Evolutionary conservation across 2,797 vertebrate genomes (phyloP).

Genomic region (Heliangelus exortis): DNA sequence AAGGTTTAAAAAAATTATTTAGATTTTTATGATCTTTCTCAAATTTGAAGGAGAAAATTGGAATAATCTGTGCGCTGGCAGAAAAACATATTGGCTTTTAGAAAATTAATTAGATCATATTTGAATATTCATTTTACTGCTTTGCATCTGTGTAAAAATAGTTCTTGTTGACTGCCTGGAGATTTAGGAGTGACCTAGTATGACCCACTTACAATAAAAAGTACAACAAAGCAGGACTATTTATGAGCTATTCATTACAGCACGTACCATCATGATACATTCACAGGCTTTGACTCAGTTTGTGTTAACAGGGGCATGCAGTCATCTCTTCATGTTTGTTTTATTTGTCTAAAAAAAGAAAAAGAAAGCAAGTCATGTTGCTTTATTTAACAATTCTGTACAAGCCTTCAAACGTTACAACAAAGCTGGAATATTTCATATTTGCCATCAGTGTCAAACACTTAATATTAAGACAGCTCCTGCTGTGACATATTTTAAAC

Average conservation of each 20-base stretch:
- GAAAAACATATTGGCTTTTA: conserved; percentile 59
- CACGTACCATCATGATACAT: neutral
- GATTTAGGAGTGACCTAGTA: conserved; percentile 60
- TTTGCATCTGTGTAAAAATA: conserved; percentile 69
- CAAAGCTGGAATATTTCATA: conserved; percentile 67
- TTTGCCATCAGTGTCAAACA: conserved; percentile 59
- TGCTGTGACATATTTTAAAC: conserved; percentile 66
- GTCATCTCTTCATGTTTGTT: neutral
- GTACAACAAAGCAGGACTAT: conserved; percentile 30
- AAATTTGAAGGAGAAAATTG: conserved; percentile 59
- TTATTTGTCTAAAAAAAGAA: conserved; percentile 12
- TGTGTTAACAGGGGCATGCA: neutral
- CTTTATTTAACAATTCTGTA: conserved; percentile 51
- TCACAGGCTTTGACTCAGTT: conserved; percentile 8
- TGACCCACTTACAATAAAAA: conserved; percentile 50
- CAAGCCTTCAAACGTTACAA: conserved; percentile 26
- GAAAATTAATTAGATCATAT: conserved; percentile 74
- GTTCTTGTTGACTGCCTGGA: conserved; percentile 63
- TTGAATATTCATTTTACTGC: conserved; percentile 74
- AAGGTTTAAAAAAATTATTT: neutral
- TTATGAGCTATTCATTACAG: conserved; percentile 37
- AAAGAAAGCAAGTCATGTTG: neutral
- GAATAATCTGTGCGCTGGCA: conserved; percentile 49
- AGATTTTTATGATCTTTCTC: conserved; percentile 25
- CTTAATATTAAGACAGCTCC: conserved; percentile 68